Conservation (phyloP, 1,140 invertebrate genomes). For the Stegodyphus mimosarum region DNA sequence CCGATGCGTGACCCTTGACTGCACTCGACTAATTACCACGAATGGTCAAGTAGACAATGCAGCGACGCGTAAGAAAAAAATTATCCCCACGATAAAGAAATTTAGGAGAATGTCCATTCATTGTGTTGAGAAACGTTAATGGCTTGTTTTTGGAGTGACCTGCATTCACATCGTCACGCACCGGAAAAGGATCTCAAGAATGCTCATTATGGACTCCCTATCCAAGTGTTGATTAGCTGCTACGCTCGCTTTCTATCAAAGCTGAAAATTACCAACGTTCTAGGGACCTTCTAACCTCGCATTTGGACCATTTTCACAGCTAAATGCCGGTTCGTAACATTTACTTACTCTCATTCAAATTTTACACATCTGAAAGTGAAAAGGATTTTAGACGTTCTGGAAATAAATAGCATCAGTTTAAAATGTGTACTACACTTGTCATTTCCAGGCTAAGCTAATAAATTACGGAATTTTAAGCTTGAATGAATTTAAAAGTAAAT, state of each 20-base stretch:
- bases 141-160: constrained; percentile 36
- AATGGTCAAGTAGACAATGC: constrained; percentile 34
- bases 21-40: constrained; percentile 24
- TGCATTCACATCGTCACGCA: constrained; percentile 43
- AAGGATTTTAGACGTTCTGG: no score
- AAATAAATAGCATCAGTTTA: no score
- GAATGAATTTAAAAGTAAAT: no score
- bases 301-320: no score
- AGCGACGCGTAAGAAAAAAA: constrained; percentile 23
- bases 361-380: no score
- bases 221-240: constrained; percentile 41
- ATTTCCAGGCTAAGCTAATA: no score
- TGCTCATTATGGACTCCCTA: constrained; percentile 6
- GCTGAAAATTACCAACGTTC: no score
- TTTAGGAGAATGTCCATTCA: constrained; percentile 21
- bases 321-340: no score
- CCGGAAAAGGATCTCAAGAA: not conserved
- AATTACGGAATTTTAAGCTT: no score
- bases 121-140: constrained; percentile 38
- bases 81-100: constrained; percentile 19
- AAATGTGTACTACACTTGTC: no score
- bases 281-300: no score
- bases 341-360: no score
- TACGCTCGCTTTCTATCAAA: not conserved
- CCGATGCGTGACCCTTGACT: not conserved